Percentiles rank a stretch among this genome's conserved stretches.
These are phyloP conservation scores for Atherinosoma microstoma DNA, from an alignment of 2,797 vertebrate genomes.

Conservation along the genomic window DNA sequence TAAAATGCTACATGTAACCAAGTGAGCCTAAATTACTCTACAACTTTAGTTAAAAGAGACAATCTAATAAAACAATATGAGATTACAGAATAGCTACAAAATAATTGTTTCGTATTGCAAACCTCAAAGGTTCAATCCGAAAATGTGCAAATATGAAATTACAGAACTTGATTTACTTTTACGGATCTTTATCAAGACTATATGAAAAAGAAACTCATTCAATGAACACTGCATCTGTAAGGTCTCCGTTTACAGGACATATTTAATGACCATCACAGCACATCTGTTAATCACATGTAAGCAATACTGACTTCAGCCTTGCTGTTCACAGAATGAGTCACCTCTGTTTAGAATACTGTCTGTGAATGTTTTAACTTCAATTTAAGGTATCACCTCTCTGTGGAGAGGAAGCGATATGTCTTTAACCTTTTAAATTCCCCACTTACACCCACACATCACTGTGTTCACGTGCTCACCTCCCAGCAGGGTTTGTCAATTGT, in stretches of 20 bases:
- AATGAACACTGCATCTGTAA: not conserved
- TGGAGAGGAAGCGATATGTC: slow-evolving; percentile 22
- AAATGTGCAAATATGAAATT: not conserved
- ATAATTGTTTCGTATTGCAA: not conserved
- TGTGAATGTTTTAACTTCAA: not conserved
- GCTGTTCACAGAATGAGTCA: slow-evolving; percentile 34
- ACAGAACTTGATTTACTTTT: not conserved
- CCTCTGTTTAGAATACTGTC: not conserved
- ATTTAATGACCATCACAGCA: not conserved
- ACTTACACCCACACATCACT: slow-evolving; percentile 22
- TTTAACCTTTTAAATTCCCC: slow-evolving; percentile 27
- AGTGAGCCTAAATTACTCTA: no score
- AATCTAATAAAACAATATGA: no score
- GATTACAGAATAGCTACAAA: no score
- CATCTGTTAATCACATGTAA: not conserved
- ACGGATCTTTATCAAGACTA: not conserved
- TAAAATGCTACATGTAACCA: no score
- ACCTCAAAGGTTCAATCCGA: not conserved
- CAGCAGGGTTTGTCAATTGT: slow-evolving; percentile 53
- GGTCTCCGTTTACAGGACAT: not conserved
- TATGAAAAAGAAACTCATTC: no score
- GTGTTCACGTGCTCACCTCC: slow-evolving; percentile 32
- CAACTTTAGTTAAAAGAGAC: no score
- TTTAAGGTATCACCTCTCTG: not conserved
- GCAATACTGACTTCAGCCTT: not conserved